Conservation (phyloP, 2,113 vertebrate genomes). For the Stictonetta naevosa region DNA sequence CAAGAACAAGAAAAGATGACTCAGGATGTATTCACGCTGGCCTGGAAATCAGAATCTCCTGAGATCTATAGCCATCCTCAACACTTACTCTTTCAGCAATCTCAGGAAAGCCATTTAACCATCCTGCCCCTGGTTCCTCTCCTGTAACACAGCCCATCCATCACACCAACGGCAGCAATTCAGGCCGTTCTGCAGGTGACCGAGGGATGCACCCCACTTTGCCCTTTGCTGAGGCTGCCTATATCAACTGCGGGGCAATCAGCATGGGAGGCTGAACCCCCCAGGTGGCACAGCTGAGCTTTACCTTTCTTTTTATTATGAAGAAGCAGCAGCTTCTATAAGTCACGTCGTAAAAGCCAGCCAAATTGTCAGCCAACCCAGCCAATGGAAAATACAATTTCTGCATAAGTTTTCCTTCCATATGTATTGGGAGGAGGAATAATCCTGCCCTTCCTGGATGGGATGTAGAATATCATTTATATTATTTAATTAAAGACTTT, state of each 20-base stretch:
- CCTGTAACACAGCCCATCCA: not conserved
- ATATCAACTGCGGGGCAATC: not conserved
- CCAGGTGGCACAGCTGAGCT: accelerated
- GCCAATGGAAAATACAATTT: accelerated
- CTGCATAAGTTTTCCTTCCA: not conserved
- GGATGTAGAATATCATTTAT: not conserved
- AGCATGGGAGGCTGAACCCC: not conserved
- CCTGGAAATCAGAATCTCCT: not conserved
- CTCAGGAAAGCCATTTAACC: not conserved
- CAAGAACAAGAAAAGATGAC: not conserved
- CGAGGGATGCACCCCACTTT: not conserved
- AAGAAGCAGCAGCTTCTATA: not conserved
- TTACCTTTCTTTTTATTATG: not conserved
- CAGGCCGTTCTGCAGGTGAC: not conserved
- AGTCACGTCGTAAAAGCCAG: not conserved
- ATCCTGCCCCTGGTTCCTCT: not conserved
- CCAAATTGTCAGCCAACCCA: not conserved
- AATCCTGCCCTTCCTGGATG: not conserved
- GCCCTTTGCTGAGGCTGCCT: not conserved
- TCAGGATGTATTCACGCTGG: not conserved
- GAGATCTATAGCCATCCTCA: not conserved
- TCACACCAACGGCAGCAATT: not conserved
- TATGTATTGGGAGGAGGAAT: not conserved
- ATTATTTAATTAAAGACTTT: not conserved
- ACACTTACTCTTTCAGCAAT: not conserved